Evolutionary conservation across 2,797 vertebrate species (phyloP).

Genomic region (Erethizon dorsatum): DNA sequence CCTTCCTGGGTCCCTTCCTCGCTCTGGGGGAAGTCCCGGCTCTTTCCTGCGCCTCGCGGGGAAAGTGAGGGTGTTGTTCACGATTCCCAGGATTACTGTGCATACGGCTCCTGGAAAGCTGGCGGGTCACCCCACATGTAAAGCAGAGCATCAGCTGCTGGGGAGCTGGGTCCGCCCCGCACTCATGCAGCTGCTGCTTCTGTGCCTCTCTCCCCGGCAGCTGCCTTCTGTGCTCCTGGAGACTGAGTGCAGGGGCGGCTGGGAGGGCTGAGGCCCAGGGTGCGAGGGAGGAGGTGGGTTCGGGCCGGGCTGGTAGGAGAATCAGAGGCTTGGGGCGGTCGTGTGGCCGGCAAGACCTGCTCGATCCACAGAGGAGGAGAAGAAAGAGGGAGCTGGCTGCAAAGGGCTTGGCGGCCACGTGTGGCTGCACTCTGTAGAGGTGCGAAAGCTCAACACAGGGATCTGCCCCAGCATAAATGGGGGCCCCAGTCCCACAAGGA

Average conservation of each 20-base stretch:
- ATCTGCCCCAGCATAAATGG: background rate
- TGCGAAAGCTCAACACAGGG: background rate
- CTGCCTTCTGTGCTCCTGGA: background rate
- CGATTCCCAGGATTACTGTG: background rate
- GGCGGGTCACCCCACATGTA: background rate
- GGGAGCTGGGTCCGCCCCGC: background rate
- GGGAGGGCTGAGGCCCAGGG: background rate
- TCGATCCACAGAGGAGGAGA: background rate
- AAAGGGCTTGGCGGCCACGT: background rate
- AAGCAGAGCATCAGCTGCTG: background rate
- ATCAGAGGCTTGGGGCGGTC: background rate
- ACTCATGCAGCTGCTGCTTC: background rate
- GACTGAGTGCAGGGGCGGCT: background rate
- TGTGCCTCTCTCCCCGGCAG: background rate
- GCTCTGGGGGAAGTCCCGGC: background rate
- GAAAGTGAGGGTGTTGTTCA: background rate
- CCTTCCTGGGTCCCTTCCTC: background rate
- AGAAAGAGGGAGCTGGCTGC: background rate
- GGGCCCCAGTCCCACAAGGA: background rate
- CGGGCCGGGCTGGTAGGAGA: background rate
- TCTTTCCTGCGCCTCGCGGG: background rate
- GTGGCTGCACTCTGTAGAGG: background rate
- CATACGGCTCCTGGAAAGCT: background rate
- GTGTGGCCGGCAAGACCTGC: background rate
- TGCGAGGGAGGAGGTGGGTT: accelerated